Evolutionary conservation across 1,140 invertebrate species (phyloP), one percentile per base, ranked within the genome.

Genomic region (Acromyrmex heyeri): DNA sequence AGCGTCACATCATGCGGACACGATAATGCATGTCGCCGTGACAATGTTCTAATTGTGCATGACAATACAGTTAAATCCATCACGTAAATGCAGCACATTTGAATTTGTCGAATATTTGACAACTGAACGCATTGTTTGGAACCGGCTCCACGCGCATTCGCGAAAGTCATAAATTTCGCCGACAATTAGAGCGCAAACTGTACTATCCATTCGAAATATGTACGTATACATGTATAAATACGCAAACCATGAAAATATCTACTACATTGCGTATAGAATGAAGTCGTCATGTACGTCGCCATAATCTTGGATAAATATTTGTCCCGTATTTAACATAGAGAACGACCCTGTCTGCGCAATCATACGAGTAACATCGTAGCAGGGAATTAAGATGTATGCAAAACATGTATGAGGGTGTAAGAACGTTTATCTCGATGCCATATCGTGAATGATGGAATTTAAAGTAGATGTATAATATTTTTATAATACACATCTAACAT

Each of bases 221-320:
- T 34, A 30, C 3, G 7, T 50, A 16, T 16, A 16, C 8, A 16
- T 48, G 21, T 12, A 48, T 30, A 48, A 38, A 48, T 55, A 55
- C 3, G 16, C 8, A 16, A 38, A 30, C 18, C n/a, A 16, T 6
- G 38, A 21, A 67, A 65, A 79, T 79, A 67, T 59, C 14, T 8
- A 44, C 55, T 21, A 50, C 44, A 34, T 34, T 24, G 69, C 44
- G 18, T 67, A n/a, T 18, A 30, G 69, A 44, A 83, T 83, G 44
- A 83, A 83, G 69, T 61, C 44, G 44, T 83, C 59, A 83, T 83
- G 55, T 75, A 21, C n/a, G 27, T 83, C 57, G 53, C 38, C 79
- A 48, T 73, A 82, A 82, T 82, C 79, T 82, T 67, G 79, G 59
- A 83, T 75, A 83, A 73, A 83, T 83, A 75, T 75, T 73, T 83